Percentiles rank a stretch among this genome's conserved stretches.
Evolutionary conservation across 2,113 vertebrate species (phyloP).

Genomic region (Ammospiza nelsoni): DNA sequence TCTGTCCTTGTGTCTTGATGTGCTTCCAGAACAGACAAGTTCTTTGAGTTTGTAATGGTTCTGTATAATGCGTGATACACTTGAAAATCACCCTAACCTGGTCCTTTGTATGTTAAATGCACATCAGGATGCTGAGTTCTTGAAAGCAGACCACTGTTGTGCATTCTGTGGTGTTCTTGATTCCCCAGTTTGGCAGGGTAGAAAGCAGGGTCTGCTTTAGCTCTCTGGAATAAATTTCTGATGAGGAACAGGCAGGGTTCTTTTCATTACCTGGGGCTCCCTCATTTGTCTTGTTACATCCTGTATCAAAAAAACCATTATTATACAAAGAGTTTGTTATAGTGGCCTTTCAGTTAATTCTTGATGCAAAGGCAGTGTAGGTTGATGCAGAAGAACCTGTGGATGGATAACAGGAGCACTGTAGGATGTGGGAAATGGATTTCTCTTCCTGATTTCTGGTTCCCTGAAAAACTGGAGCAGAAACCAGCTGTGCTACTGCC

Average conservation of each 20-base stretch:
- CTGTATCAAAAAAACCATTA: background rate
- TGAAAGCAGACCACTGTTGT: background rate
- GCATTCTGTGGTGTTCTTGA: background rate
- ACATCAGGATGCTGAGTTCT: background rate
- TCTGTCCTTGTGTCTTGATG: background rate
- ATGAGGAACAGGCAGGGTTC: background rate
- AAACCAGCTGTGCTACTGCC: background rate
- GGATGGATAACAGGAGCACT: background rate
- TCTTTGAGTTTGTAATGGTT: background rate
- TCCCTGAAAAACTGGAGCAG: background rate
- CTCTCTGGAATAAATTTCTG: background rate
- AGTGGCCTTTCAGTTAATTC: background rate
- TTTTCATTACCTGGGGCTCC: background rate
- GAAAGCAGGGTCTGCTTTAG: background rate
- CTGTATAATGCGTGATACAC: background rate
- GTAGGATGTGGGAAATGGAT: background rate
- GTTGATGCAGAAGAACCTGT: background rate
- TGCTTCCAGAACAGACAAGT: background rate
- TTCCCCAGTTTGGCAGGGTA: background rate
- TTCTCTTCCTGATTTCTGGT: background rate
- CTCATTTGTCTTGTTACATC: background rate
- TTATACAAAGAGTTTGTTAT: background rate
- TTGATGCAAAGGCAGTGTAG: background rate
- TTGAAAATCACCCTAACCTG: background rate
- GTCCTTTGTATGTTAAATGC: background rate